These are phyloP conservation scores for Cathartes aura DNA, from an alignment of 2,113 vertebrate species.

Conservation along the genomic window DNA sequence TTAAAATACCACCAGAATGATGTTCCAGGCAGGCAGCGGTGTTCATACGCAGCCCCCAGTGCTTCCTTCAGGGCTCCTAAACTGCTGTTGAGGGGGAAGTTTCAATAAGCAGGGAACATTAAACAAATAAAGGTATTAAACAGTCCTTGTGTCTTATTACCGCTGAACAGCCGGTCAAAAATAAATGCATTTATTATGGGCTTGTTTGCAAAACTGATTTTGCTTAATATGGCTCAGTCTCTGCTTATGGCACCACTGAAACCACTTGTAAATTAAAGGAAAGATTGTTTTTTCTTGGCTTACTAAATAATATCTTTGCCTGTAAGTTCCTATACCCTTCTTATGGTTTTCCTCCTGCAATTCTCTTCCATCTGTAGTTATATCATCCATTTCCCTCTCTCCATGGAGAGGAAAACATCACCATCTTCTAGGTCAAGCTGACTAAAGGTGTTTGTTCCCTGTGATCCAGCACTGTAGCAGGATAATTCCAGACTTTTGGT, in stretches of 20 bases:
- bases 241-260: not conserved
- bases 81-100: not conserved
- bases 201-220: not conserved
- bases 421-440: not conserved
- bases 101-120: not conserved
- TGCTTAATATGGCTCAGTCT: not conserved
- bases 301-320: not conserved
- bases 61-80: not conserved
- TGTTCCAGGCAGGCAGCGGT: not conserved
- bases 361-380: not conserved
- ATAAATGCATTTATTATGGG: not conserved
- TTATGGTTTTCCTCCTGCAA: not conserved
- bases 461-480: not conserved
- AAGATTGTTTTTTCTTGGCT: not conserved
- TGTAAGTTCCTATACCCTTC: not conserved
- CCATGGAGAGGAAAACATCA: not conserved
- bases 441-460: not conserved
- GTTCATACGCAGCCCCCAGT: rapidly evolving
- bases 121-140: not conserved
- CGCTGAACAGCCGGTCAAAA: not conserved
- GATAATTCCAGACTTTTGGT: not conserved
- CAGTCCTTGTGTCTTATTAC: not conserved
- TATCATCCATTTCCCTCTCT: not conserved
- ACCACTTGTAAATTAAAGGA: not conserved
- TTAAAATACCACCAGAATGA: not conserved